Evolutionary conservation across 1,140 invertebrate species (phyloP), one percentile per base, ranked within the genome.

Genomic region (Branchinecta lindahli): DNA sequence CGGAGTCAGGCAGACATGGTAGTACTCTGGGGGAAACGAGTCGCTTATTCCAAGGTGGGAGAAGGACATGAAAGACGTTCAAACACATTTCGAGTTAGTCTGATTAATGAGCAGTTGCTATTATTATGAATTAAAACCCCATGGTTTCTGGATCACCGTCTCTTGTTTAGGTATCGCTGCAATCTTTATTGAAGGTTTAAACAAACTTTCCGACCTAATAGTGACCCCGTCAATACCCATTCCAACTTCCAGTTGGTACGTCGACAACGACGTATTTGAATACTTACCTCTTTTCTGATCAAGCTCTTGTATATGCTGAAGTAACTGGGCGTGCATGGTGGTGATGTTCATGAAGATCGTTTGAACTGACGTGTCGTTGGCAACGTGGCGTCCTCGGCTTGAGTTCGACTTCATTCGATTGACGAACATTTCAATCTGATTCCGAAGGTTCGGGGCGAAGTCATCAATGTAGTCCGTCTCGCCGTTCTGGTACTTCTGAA

Each of bases 331-430:
- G 82, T 99, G 96, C 87, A 97, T 88, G 67, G 92, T 87, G 0
- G 94, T 97, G 45, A 99, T 89, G 73, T 94, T 97, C 85, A 95
- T 88, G 75, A 99, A 99, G 15, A 98, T 81, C 1, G 91, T 91
- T 80, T 99, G 96, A 8, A 99, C 95, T n/a, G 94, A 91, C 44
- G 84, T 81, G 76, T 99, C 97, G 77, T 95, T 96, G 21, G 94
- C 88, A 74, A 99, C 97, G 8, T 91, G 92, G 65, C 97, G 84
- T 0, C 95, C 95, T 71, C 95, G 83, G 69, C 90, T 92, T 0
- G 94, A 94, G 78, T 99, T 97, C 70, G 93, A 96, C 77, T 96
- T 95, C 92, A 99, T 98, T 73, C 92, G 85, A 80, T 98, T 99
- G 8, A 97, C 92, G 83, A 99, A 98, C 72, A 98, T 97, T 80